phyloP scores from a whole-genome alignment of 2,113 vertebrate species.

The Ginglymostoma cirratum region DNA sequence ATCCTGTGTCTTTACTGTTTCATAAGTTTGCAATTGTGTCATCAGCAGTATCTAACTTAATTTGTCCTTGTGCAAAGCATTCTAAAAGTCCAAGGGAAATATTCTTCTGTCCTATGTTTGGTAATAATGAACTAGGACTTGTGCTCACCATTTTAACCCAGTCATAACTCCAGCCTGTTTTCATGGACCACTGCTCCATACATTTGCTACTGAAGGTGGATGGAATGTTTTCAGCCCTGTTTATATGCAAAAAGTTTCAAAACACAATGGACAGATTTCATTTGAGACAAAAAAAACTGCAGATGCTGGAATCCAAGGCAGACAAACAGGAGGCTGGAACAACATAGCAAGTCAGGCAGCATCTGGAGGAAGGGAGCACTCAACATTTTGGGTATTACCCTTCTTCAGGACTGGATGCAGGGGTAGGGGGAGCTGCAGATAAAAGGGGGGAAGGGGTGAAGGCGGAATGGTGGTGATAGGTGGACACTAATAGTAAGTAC shows the following conservation, averaged over 20 bases:
- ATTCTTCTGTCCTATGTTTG: not conserved
- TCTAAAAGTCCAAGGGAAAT: not conserved
- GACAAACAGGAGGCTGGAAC: no score
- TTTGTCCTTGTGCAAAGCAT: not conserved
- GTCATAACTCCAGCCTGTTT: not conserved
- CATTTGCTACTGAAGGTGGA: not conserved
- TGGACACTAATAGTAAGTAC: no score
- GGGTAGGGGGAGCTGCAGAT: no score
- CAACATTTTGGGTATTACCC: no score
- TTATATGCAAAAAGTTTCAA: not conserved
- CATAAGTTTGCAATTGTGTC: not conserved
- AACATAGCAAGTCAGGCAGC: no score
- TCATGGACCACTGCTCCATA: not conserved
- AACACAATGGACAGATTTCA: not conserved
- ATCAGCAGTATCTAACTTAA: not conserved
- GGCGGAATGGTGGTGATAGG: no score
- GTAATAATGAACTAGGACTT: not conserved
- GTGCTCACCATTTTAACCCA: not conserved
- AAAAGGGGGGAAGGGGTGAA: no score
- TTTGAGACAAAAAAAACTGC: no score
- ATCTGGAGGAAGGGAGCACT: no score
- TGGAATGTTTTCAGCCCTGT: not conserved
- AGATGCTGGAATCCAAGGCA: no score
- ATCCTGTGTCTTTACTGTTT: not conserved
- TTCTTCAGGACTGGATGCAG: no score